Conservation (phyloP, 2,888 invertebrate genomes). For the Endotricha flammealis region DNA sequence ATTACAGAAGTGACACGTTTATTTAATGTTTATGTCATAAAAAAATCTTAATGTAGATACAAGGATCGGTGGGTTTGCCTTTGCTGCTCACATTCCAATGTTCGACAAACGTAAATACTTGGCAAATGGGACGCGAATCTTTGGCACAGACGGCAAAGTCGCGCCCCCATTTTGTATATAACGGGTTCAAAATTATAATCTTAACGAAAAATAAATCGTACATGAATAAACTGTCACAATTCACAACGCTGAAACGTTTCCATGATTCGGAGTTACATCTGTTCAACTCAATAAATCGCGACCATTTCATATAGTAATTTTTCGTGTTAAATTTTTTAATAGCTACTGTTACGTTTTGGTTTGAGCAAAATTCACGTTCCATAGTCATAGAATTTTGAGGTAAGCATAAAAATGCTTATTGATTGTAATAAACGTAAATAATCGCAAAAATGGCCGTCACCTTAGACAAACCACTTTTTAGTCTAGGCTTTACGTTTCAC, state of each 20-base stretch:
- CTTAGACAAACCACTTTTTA: too few relatives aligned
- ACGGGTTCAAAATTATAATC: constrained; percentile 33
- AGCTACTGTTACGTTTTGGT: too few relatives aligned
- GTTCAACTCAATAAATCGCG: constrained; percentile 4
- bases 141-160: constrained; percentile 45
- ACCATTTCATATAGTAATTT: constrained; percentile 1
- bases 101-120: constrained; percentile 40
- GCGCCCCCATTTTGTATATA: constrained; percentile 39
- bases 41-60: neutral
- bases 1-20: neutral
- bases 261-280: neutral
- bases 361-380: too few relatives aligned
- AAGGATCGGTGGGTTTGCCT: neutral
- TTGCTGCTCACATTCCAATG: constrained; percentile 23
- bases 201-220: constrained; percentile 14
- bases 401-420: too few relatives aligned
- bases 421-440: too few relatives aligned
- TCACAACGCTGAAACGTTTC: neutral
- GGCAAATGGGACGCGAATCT: constrained; percentile 42
- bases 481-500: too few relatives aligned
- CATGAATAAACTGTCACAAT: neutral
- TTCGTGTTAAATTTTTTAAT: too few relatives aligned
- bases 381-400: too few relatives aligned
- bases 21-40: neutral
- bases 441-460: too few relatives aligned